A percentile compares a stretch with the other conserved stretches of the same genome.
phyloP scores from a whole-genome alignment of 2,888 invertebrate species.

The Hypercompe scribonia region DNA sequence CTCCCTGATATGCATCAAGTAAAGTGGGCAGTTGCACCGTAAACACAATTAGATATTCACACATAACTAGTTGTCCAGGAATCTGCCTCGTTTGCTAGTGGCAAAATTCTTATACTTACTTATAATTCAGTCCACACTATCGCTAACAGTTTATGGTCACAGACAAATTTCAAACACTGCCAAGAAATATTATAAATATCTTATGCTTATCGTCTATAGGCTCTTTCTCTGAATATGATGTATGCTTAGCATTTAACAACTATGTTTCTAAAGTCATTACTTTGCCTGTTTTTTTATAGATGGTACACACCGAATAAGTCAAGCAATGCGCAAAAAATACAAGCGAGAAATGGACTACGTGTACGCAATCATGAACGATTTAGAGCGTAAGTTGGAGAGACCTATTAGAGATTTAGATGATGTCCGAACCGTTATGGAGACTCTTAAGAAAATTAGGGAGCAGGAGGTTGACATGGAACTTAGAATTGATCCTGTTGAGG shows the following conservation, averaged over 20 bases:
- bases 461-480: conserved; percentile 98
- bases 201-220: not conserved
- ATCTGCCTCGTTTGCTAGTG: too few species aligned
- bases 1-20: not conserved
- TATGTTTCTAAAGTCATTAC: not conserved
- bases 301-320: conserved; percentile 92
- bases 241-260: not conserved
- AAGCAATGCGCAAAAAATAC: conserved; percentile 95
- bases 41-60: too few species aligned
- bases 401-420: conserved; percentile 97
- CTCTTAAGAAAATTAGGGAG: conserved; percentile 96
- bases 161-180: too few species aligned
- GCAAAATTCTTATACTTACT: not conserved
- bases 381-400: conserved; percentile 95
- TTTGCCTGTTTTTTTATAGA: conserved; percentile 68
- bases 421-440: conserved; percentile 97
- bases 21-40: not conserved
- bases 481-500: conserved; percentile 97
- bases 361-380: conserved; percentile 96
- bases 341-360: conserved; percentile 97
- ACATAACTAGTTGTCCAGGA: too few species aligned
- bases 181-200: not conserved
- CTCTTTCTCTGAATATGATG: not conserved
- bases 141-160: too few species aligned
- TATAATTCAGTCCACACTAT: not conserved